Base-by-base conservation (phyloP, 2,888 invertebrate species). In the Parascotia fuliginaria region DNA sequence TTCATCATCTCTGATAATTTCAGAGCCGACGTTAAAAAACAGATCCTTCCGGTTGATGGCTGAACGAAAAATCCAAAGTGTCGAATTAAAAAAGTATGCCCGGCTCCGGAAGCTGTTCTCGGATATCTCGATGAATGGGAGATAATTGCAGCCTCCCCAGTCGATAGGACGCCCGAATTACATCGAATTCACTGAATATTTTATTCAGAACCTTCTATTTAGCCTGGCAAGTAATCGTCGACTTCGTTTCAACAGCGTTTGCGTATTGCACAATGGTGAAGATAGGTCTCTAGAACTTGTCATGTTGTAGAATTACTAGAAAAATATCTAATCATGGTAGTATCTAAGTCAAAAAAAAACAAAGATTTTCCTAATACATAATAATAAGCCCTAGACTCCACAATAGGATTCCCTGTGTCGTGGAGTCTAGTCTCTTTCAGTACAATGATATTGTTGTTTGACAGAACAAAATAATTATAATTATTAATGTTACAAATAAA, bases 31-130 rank as follows among this genome's bases (percentile, higher is more conserved):
- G 70, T 71, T 64, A 77, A 71, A 42, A 65, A 79, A 83, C 75
- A 73, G 87, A 88, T 89, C 86, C 74, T 89, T 90, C 89, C 89
- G 86, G 81, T 67, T 73, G 76, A 72, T 40, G 50, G 58, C 9
- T 14, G 27, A 48, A 43, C 29, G 28, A 77, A 75, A 76, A 73
- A 57, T 54, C 53, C 67, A 64, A 70, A 77, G 71, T 69, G 65
- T 70, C 57, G 69, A 79, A 82, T 83, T 82, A 83, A 84, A n/a
- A 51, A 86, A 86, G 70, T 73, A 65, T 58, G 67, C 61, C 59
- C 60, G 58, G 55, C 53, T 54, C 69, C 78, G 82, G 80, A 82
- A 73, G 65, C 67, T 39, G 43, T 66, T 60, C 75, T 78, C 78
- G 78, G 79, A 81, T 75, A 78, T 76, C 70, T 59, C 49, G 48